These are phyloP conservation scores for Ethmia dodecea DNA, from an alignment of 2,888 invertebrate species.

Conservation along the genomic window DNA sequence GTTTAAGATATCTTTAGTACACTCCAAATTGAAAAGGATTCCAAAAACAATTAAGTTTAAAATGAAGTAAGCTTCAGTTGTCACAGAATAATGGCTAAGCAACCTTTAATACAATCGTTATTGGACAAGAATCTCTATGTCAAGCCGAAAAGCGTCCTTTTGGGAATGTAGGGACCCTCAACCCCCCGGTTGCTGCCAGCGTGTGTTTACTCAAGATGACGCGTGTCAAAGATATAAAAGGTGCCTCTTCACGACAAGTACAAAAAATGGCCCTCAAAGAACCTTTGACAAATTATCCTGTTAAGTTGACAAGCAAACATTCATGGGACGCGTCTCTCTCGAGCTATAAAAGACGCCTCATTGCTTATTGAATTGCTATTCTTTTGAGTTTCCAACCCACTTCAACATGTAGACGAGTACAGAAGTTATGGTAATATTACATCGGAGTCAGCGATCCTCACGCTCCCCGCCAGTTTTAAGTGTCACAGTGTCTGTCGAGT, in stretches of 20 bases:
- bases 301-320: slow-evolving; percentile 51
- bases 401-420: slow-evolving; percentile 32
- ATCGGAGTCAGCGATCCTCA: slow-evolving; percentile 1
- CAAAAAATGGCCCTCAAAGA: slow-evolving; percentile 54
- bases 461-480: slow-evolving; percentile 40
- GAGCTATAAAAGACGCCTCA: slow-evolving; percentile 9
- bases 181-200: slow-evolving; percentile 30
- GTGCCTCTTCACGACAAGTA: slow-evolving; percentile 33
- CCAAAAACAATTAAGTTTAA: no score
- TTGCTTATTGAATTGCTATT: slow-evolving; percentile 31
- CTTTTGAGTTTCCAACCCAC: slow-evolving; percentile 22
- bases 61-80: no score
- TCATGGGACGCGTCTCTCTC: slow-evolving; percentile 17
- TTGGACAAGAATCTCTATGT: slow-evolving; percentile 14
- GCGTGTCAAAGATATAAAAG: slow-evolving; percentile 57
- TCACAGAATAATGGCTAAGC: no score
- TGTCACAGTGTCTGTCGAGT: slow-evolving; percentile 45
- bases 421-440: slow-evolving; percentile 26
- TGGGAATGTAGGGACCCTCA: slow-evolving; percentile 25
- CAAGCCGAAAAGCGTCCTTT: slow-evolving; percentile 27
- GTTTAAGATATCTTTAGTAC: no score
- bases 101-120: no score
- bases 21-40: no score
- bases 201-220: slow-evolving; percentile 55
- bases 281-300: slow-evolving; percentile 67